Evolutionary conservation across 1,140 invertebrate species (phyloP), one percentile per base, ranked within the genome.

Genomic region (Hyphantria cunea): DNA sequence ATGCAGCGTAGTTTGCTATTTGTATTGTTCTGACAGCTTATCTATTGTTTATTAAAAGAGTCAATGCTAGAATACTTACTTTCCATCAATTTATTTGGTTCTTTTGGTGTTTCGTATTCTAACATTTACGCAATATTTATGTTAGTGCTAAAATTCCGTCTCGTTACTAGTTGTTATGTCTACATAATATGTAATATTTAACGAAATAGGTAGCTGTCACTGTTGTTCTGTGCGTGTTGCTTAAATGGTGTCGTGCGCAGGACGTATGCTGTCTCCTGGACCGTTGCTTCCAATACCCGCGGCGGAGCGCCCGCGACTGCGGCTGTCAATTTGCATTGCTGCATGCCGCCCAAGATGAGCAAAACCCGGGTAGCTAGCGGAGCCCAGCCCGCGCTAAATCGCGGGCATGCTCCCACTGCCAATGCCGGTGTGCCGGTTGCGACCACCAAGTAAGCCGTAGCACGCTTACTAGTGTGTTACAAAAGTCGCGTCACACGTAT

Each of bases 291-390:
- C 94, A 95, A 89, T 95, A 95, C 88, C 94, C 95, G 67, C 93
- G 95, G 71, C 93, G 95, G 83, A 95, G 96, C 79, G 92, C 94
- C 53, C 93, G 95, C 78, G 95, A 96, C 85, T 96, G 95, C 87
- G 95, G 95, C 92, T 96, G 95, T 93, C 95, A 96, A 89, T 96
- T 96, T 89, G 95, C 95, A 78, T 93, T 96, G 80, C 93, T 96
- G 77, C 96, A 96, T 90, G 95, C 95, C 76, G 96, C 94, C 69
- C 95, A 95, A 76, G 93, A 93, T 81, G 94, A 93, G 34, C 81
- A 82, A 79, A 91, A 69, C 76, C 84, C 84, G 66, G 78, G 73
- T 80, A 89, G 86, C 86, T 91, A 92, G 91, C 91, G 81, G 78
- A 84, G 75, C 64, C 83, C 79, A 31, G 86, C 87, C 87, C 84